Base-by-base conservation (phyloP, 2,113 vertebrate species). In the Megaleporinus macrocephalus region DNA sequence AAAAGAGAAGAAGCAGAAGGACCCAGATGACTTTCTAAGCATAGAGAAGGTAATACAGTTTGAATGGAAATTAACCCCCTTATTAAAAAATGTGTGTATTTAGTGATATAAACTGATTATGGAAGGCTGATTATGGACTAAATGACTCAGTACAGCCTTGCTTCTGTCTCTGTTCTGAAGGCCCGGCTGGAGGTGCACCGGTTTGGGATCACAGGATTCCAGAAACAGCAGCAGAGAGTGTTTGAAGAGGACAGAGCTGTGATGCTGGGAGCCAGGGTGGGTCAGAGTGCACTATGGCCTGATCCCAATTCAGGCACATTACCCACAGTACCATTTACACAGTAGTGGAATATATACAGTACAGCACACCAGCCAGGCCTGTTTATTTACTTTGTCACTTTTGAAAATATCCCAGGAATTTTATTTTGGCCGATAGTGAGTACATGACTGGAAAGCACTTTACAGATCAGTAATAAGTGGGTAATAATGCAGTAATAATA, bases 131-230 rank as follows among this genome's bases (percentile, higher is more conserved):
- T 4, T 20, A 4, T 55, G 53, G 53, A 57, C 20, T 57, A 57
- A 57, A 57, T n/a, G 14, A 57, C 53, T 5, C 18, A 3, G 20
- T 55, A 36, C 36, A 9, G 26, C 13, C 18, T 27, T 66, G 63
- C 13, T 24, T 29, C 81, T 59, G 75, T 22, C 15, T 70, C 13
- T 33, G 18, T 68, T 22, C 44, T 10, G 4, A 13, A 99, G 98
- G 96, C 96, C 74, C 96, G 98, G 12, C 86, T 99, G 83, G 98
- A 99, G 89, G 97, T 99, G 57, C 97, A 99, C 90, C 94, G 94
- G 1, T 97, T 99, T 91, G 98, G 98, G 53, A 97, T 99, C 90
- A 96, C 95, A 0, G 97, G 97, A 11, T 99, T 96, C 24, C 95
- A 94, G 87, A 99, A 99, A 90, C 94, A 95, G 79, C 94, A 96